Evolutionary conservation across 2,888 invertebrate species (phyloP).

Genomic region (Apotomis capreana): DNA sequence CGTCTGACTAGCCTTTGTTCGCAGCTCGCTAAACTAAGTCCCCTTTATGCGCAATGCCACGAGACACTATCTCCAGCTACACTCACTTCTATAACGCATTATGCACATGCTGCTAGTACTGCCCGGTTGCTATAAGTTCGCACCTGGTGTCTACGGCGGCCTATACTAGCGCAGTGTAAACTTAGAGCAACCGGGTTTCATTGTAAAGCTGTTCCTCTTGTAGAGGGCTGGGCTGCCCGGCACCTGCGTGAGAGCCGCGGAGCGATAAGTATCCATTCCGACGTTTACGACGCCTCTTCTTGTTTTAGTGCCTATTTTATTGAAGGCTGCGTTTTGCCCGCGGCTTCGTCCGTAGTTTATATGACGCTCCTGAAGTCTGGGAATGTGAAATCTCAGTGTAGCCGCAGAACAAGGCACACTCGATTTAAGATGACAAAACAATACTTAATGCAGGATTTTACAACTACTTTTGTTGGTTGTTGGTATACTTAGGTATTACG

Average conservation of each 20-base stretch:
- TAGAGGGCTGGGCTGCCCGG: not conserved
- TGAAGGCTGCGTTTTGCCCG: conserved; percentile 9
- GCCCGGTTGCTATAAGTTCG: not conserved
- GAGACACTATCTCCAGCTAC: conserved; percentile 28
- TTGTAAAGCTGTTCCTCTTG: not conserved
- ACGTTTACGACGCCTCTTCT: conserved; percentile 18
- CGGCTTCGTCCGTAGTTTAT: not conserved
- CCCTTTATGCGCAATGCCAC: conserved; percentile 60
- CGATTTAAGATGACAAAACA: no score
- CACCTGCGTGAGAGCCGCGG: not conserved
- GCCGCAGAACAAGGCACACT: not conserved
- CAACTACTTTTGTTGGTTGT: no score
- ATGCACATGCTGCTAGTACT: not conserved
- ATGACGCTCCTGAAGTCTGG: not conserved
- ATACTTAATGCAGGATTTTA: no score
- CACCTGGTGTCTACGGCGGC: not conserved
- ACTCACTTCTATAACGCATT: not conserved
- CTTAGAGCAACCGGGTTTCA: not conserved
- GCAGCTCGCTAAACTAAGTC: conserved; percentile 73
- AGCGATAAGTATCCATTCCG: conserved; percentile 20
- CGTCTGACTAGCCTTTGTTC: conserved; percentile 54
- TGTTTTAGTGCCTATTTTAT: conserved; percentile 14
- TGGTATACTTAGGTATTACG: no score
- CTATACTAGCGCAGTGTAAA: not conserved
- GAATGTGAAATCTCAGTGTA: not conserved